These are phyloP conservation scores for Monochamus alternatus DNA, from an alignment of 2,888 invertebrate genomes.

Conservation along the genomic window DNA sequence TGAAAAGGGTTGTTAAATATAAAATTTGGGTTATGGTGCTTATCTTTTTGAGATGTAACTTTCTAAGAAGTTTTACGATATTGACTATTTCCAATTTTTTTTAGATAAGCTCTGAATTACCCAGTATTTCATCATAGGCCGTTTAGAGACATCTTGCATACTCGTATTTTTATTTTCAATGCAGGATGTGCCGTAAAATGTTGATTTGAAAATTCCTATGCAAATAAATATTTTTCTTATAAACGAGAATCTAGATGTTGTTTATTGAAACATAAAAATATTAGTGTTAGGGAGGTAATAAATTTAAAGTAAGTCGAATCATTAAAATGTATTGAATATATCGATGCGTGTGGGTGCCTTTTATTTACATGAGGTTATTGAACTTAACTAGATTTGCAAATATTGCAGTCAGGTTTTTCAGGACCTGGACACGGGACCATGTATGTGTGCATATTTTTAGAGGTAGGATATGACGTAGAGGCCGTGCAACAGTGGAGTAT, in stretches of 20 bases:
- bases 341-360: not conserved
- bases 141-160: not conserved
- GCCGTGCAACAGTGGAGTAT: not conserved
- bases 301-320: not conserved
- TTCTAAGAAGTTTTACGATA: too few species aligned
- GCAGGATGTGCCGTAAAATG: not conserved
- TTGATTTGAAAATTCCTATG: not conserved
- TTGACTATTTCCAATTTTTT: too few species aligned
- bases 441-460: constrained; percentile 9
- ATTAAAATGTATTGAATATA: constrained; percentile 4
- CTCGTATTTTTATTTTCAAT: not conserved
- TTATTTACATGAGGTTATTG: constrained; percentile 5
- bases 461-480: not conserved
- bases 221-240: too few species aligned
- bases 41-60: too few species aligned
- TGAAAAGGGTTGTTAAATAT: too few species aligned
- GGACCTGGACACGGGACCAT: constrained; percentile 8
- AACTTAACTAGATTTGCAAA: not conserved
- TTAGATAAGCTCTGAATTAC: too few species aligned
- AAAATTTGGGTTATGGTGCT: too few species aligned
- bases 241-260: not conserved
- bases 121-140: too few species aligned
- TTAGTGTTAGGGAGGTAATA: not conserved
- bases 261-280: not conserved
- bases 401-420: constrained; percentile 13